Evolutionary conservation across 2,797 vertebrate genomes (phyloP).

Genomic region (Danionella dracula): DNA sequence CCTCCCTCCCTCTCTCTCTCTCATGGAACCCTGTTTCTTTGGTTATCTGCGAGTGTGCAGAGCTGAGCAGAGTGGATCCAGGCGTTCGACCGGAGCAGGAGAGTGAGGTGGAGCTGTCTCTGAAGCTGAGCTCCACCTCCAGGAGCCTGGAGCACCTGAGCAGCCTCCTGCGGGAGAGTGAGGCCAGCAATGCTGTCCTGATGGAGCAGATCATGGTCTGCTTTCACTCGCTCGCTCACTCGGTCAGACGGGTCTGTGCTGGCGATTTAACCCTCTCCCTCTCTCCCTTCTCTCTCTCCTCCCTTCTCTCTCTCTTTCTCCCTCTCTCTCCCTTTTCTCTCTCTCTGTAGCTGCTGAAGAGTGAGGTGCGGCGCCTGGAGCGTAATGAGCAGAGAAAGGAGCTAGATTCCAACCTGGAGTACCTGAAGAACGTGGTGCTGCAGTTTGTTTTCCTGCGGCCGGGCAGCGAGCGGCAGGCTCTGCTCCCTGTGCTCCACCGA

Average conservation of each 20-base stretch:
- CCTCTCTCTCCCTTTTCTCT: no score
- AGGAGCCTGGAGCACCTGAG: conserved; percentile 92
- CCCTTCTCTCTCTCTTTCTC: no score
- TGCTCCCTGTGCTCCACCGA: conserved; percentile 92
- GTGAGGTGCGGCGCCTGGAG: conserved; percentile 88
- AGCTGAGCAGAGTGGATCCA: no score
- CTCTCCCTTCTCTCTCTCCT: no score
- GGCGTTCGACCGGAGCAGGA: no score
- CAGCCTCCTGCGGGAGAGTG: conserved; percentile 87
- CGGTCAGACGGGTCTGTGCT: no score
- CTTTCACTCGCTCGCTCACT: conserved; percentile 7
- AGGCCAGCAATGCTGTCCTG: conserved; percentile 93
- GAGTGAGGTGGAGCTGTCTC: conserved; percentile 82
- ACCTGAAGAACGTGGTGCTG: conserved; percentile 93
- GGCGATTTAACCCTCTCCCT: no score
- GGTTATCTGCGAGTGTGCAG: no score
- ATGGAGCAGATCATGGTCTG: conserved; percentile 94
- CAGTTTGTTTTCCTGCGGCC: conserved; percentile 94
- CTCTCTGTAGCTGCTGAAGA: conserved; percentile 82
- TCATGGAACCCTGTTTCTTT: no score
- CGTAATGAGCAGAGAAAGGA: conserved; percentile 95
- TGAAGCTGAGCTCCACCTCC: conserved; percentile 80
- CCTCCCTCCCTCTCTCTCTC: no score
- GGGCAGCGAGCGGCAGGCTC: conserved; percentile 85
- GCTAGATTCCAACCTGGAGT: conserved; percentile 92